Conservation (phyloP, 2,113 vertebrate genomes). For the Daphoenositta chrysoptera region DNA sequence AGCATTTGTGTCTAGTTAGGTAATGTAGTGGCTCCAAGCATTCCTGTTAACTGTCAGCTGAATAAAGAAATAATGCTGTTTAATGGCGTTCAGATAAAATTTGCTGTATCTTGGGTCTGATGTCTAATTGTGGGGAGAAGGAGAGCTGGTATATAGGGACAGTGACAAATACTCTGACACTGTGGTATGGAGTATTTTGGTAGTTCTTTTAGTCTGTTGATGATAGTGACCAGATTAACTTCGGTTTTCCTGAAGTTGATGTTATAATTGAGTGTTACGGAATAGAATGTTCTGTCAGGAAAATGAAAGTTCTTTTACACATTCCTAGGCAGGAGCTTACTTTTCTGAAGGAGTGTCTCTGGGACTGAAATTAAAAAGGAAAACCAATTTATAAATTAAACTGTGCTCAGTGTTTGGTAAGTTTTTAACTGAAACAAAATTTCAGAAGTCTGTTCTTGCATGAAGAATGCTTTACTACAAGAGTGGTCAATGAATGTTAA, state of each 20-base stretch:
- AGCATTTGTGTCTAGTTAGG: not conserved
- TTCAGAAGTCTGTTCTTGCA: not conserved
- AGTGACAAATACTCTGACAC: not conserved
- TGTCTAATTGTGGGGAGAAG: not conserved
- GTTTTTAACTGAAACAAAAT: not conserved
- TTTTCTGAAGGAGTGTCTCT: not conserved
- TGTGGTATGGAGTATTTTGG: not conserved
- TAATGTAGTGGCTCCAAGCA: not conserved
- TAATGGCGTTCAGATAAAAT: not conserved
- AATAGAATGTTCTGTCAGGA: not conserved
- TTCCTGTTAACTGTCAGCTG: not conserved
- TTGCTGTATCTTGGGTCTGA: not conserved
- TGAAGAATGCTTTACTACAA: not conserved
- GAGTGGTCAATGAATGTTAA: not conserved
- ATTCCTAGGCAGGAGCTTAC: not conserved
- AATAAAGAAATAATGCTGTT: not conserved
- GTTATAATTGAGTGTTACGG: not conserved
- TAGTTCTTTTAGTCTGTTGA: not conserved
- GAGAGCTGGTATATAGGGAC: not conserved
- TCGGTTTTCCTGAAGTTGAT: not conserved
- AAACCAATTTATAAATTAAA: not conserved
- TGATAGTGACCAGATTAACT: not conserved
- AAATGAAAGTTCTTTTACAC: not conserved
- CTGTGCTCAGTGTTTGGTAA: not conserved
- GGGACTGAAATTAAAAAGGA: not conserved